These are phyloP conservation scores for Halictus ligatus DNA, from an alignment of 2,888 invertebrate genomes.

Conservation along the genomic window DNA sequence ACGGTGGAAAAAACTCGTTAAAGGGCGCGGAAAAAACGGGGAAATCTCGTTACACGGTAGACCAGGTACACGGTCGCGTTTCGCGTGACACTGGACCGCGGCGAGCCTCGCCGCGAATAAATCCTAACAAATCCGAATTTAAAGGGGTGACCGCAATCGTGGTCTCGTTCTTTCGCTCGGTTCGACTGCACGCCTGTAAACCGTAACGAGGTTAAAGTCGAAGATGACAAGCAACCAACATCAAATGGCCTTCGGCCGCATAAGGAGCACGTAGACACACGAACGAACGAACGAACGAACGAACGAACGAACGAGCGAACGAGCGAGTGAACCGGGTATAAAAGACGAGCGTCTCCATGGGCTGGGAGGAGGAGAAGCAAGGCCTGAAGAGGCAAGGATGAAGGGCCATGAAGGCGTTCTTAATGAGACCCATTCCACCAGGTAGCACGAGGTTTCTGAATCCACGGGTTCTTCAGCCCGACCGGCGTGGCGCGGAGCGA, in stretches of 20 bases:
- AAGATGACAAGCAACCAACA: conserved; percentile 66
- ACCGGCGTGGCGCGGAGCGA: background rate
- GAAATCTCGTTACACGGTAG: conserved; percentile 52
- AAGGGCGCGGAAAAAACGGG: conserved; percentile 25
- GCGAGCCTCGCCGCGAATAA: conserved; percentile 32
- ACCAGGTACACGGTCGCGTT: conserved; percentile 27
- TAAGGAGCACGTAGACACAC: conserved; percentile 62
- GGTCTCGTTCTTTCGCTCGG: conserved; percentile 34
- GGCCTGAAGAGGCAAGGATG: conserved; percentile 73
- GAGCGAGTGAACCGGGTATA: conserved; percentile 71
- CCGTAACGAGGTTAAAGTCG: conserved; percentile 67
- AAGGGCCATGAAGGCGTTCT: conserved; percentile 78
- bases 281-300: conserved; percentile 32
- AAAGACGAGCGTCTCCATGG: conserved; percentile 69
- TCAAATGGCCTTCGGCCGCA: conserved; percentile 69
- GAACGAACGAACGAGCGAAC: conserved; percentile 46
- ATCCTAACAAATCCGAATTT: conserved; percentile 53
- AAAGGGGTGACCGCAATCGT: conserved; percentile 35
- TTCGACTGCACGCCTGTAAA: conserved; percentile 55
- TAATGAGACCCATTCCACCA: conserved; percentile 79
- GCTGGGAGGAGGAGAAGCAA: conserved; percentile 49
- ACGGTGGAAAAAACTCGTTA: conserved; percentile 35
- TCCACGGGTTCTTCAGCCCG: conserved; percentile 64
- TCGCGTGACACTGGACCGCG: conserved; percentile 3
- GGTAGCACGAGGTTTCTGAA: conserved; percentile 69